Evolutionary conservation across 2,888 invertebrate genomes (phyloP), one percentile per base, ranked within the genome.

Genomic region (Taenaris catops): DNA sequence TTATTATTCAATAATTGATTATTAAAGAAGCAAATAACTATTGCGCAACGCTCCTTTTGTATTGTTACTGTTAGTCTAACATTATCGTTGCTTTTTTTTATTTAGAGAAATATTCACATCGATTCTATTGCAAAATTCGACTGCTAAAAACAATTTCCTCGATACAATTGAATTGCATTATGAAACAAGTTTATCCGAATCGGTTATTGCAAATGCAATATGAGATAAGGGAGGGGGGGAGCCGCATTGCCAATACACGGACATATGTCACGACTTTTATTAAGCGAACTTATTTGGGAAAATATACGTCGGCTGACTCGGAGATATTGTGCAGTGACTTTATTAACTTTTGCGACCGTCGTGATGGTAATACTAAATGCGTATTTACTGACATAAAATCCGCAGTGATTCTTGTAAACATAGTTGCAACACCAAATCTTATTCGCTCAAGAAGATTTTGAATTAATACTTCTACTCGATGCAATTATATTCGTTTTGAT

Each of bases 191-290:
- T 44, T 46, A 38, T 36, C 43, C 34, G 47, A 49, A 51, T 51
- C 46, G 43, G 43, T 49, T 56, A 49, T 45, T 54, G 52, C 49
- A 48, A 46, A 48, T 49, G 57, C 55, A 53, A 56, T 54, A 49
- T 41, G 39, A 55, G 55, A 56, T 55, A 55, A 54, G 53, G 44
- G 41, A 39, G 48, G 44, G 41, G 40, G 48, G 68, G 63, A 51
- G 55, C 48, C 50, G 58, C 68, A 68, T 71, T 71, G 73, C 69
- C 67, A 71, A 73, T 73, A 76, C 79, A 74, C 41, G 49, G 57
- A 71, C 81, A 80, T 76, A 72, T 80, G 83, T 75, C 62, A 62
- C 47, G 65, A 64, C 64, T 71, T 74, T 69, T 79, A 79, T 78
- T 73, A 74, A 79, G 72, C 58, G 48, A 48, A 68, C 63, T 67